phyloP scores from a whole-genome alignment of 2,888 invertebrate genomes.

The Hirtodrosophila trivittata region DNA sequence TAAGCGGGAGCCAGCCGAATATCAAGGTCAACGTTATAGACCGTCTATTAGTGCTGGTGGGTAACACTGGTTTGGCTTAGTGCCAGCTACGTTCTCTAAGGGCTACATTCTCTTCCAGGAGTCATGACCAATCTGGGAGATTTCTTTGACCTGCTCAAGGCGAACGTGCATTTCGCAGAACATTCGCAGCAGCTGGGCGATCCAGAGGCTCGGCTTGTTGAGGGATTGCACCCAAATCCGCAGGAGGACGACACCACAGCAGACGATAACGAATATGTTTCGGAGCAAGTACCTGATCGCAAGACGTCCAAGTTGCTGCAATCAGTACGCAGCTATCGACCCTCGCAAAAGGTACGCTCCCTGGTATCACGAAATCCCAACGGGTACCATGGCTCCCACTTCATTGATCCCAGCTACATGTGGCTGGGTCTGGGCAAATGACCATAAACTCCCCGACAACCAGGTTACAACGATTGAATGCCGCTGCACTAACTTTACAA shows the following conservation, averaged over 20 bases:
- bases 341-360: slow-evolving; percentile 85
- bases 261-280: slow-evolving; percentile 24
- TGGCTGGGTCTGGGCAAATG: slow-evolving; percentile 87
- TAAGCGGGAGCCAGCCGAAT: slow-evolving; percentile 61
- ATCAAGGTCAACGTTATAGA: slow-evolving; percentile 47
- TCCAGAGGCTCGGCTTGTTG: slow-evolving; percentile 73
- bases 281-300: slow-evolving; percentile 36
- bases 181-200: slow-evolving; percentile 69
- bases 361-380: slow-evolving; percentile 86
- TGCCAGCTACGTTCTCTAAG: slow-evolving; percentile 22
- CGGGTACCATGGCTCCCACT: slow-evolving; percentile 86
- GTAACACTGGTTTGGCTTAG: slow-evolving; percentile 35
- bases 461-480: slow-evolving; percentile 47
- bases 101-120: slow-evolving; percentile 67
- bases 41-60: slow-evolving; percentile 84
- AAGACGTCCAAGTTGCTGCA: slow-evolving; percentile 83
- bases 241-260: slow-evolving; percentile 56
- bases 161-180: slow-evolving; percentile 81
- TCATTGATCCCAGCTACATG: slow-evolving; percentile 87
- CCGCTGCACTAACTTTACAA: slow-evolving; percentile 15
- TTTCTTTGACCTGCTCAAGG: slow-evolving; percentile 81
- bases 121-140: slow-evolving; percentile 82
- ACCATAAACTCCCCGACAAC: slow-evolving; percentile 42
- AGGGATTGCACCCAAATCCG: slow-evolving; percentile 78
- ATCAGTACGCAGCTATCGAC: slow-evolving; percentile 84